phyloP scores from a whole-genome alignment of 2,888 invertebrate genomes.

The Dolichopus griseipennis region DNA sequence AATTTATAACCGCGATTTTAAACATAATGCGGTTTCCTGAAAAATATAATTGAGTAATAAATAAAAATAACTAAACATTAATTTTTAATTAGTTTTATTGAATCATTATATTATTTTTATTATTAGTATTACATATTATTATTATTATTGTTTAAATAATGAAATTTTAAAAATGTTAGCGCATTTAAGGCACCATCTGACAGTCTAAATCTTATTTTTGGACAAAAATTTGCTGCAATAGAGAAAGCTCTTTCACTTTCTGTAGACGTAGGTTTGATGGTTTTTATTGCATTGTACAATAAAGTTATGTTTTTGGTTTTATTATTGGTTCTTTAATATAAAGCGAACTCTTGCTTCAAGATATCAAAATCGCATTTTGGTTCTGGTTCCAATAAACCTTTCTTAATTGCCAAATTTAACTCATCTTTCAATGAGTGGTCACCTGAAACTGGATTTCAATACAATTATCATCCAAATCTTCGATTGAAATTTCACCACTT shows the following conservation, averaged over 20 bases:
- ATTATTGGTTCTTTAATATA: constrained; percentile 7
- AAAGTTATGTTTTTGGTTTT: too few relatives aligned
- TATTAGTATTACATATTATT: too few relatives aligned
- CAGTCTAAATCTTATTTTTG: constrained; percentile 3
- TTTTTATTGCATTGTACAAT: too few relatives aligned
- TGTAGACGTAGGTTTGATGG: too few relatives aligned
- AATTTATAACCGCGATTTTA: not conserved
- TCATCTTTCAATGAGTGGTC: constrained; percentile 8
- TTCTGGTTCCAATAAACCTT: constrained; percentile 4
- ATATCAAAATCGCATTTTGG: constrained; percentile 8
- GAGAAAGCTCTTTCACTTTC: constrained; percentile 9
- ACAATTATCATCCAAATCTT: constrained; percentile 7
- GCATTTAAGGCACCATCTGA: constrained; percentile 5
- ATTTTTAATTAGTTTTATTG: constrained; percentile 4
- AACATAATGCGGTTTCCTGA: not conserved
- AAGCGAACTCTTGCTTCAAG: constrained; percentile 10
- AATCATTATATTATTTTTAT: not conserved
- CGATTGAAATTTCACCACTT: constrained; percentile 9
- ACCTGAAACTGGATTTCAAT: constrained; percentile 5
- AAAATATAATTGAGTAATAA: constrained; percentile 6
- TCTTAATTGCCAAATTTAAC: constrained; percentile 8
- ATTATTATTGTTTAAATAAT: constrained; percentile 5
- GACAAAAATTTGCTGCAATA: constrained; percentile 5
- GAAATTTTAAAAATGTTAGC: not conserved
- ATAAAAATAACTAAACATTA: not conserved